Conservation (phyloP, 2,888 invertebrate genomes). For the Drosophila setosimentum region DNA sequence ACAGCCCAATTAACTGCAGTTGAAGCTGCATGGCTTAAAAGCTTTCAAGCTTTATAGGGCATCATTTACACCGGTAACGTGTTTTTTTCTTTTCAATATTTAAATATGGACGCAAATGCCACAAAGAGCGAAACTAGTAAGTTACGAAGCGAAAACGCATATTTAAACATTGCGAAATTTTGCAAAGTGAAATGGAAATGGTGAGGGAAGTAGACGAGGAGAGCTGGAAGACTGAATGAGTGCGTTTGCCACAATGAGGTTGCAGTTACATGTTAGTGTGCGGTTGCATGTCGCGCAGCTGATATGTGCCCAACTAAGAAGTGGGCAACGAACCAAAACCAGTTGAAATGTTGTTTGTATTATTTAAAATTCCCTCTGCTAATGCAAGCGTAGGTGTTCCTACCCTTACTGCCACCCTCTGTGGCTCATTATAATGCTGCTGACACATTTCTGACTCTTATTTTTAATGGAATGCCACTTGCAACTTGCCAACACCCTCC, state of each 20-base stretch:
- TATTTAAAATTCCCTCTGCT: conserved; percentile 70
- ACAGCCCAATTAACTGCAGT: conserved; percentile 10
- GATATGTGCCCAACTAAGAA: conserved; percentile 54
- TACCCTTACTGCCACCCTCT: neutral
- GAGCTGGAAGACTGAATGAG: conserved; percentile 7
- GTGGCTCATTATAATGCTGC: conserved; percentile 55
- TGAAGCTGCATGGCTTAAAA: conserved; percentile 39
- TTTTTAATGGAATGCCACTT: conserved; percentile 54
- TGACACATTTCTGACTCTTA: conserved; percentile 51
- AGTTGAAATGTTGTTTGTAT: conserved; percentile 70
- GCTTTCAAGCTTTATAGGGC: conserved; percentile 66
- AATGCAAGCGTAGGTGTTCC: conserved; percentile 37
- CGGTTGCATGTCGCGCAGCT: conserved; percentile 41
- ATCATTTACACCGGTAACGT: conserved; percentile 61
- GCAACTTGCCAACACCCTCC: conserved; percentile 31
- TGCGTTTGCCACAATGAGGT: conserved; percentile 32
- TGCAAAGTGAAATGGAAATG: conserved; percentile 32
- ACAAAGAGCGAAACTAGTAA: conserved; percentile 31
- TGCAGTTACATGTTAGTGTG: conserved; percentile 48
- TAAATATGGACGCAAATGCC: conserved; percentile 56
- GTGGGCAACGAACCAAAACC: conserved; percentile 43
- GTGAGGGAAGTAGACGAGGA: neutral
- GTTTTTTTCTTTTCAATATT: conserved; percentile 55
- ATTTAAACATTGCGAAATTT: conserved; percentile 58
- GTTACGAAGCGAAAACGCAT: conserved; percentile 46